Evolutionary conservation across 2,797 vertebrate genomes (phyloP), one percentile per base, ranked within the genome.

Genomic region (Lateolabrax maculatus): DNA sequence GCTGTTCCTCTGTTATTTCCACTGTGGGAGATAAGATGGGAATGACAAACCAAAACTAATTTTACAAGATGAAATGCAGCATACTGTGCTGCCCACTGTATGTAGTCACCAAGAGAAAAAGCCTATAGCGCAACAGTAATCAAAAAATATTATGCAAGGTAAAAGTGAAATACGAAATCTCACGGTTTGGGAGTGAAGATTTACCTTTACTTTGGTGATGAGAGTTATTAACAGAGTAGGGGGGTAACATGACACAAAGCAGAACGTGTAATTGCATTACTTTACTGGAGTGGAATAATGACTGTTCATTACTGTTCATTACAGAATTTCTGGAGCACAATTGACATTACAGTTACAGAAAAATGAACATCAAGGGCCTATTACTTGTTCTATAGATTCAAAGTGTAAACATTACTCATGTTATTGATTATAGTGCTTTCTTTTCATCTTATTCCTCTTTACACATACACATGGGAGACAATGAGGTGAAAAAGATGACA

Each of bases 31-130:
- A 74, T 74, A 34, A 60, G 69, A 77, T 25, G 51, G 13, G 16
- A 58, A 76, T 39, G 76, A 78, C 56, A 69, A 70, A 86, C 65
- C 71, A 75, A 81, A 84, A 80, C 73, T 72, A 61, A 64, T 69
- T 87, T 75, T 80, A 85, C 25, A 49, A 60, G 55, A 86, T 84
- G 64, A 92, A 87, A 90, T 51, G 58, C 16, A 77, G 64, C 67
- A 77, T 74, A 63, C 63, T 58, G 23, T 55, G 74, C 67, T 69
- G 57, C 44, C 39, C 56, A n/a, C 56, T 72, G 34, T 62, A 25
- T 63, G 29, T 10, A 31, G 27, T 76, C 25, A 48, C 55, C 51
- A 64, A 56, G 34, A 25, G 62, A 83, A 68, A 34, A 66, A 5
- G 2, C 25, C 39, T 71, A 67, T n/a, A n/a, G n/a, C n/a, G n/a